Conservation (phyloP, 2,888 invertebrate species). For the Pyrochroa serraticornis region DNA sequence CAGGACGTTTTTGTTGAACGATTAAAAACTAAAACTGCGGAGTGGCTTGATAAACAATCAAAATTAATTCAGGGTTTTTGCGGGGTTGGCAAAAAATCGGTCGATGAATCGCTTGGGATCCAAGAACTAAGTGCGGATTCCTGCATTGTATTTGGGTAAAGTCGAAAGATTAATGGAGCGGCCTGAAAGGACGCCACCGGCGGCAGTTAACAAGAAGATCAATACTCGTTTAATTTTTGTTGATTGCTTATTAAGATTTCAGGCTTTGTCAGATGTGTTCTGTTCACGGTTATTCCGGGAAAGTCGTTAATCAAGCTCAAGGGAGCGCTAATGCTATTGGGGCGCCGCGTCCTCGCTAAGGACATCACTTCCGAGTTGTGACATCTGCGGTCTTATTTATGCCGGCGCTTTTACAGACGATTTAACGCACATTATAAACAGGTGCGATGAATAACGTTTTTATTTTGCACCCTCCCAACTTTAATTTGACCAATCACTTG, state of each 20-base stretch:
- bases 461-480: neutral
- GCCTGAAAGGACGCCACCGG: neutral
- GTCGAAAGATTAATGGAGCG: conserved; percentile 15
- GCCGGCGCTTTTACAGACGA: conserved; percentile 5
- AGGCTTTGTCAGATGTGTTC: conserved; percentile 1
- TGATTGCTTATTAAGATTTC: conserved; percentile 24
- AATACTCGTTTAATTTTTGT: conserved; percentile 15
- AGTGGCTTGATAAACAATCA: conserved; percentile 4
- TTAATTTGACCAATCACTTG: conserved; percentile 8
- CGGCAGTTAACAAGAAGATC: conserved; percentile 10
- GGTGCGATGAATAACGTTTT: too few relatives aligned
- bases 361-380: conserved; percentile 16
- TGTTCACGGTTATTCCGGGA: conserved; percentile 4
- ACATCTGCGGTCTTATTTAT: conserved; percentile 23
- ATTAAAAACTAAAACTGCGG: conserved; percentile 14
- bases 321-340: conserved; percentile 5
- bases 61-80: conserved; percentile 5
- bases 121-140: too few relatives aligned
- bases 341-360: conserved; percentile 11
- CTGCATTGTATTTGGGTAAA: neutral
- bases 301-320: conserved; percentile 23
- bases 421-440: too few relatives aligned
- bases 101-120: neutral
- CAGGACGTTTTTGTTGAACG: conserved; percentile 1
- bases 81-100: neutral